A percentile compares a stretch with the other conserved stretches of the same genome.
Conservation (phyloP, 35 echinoderm and acorn worm species). For the Acanthaster planci region DNA sequence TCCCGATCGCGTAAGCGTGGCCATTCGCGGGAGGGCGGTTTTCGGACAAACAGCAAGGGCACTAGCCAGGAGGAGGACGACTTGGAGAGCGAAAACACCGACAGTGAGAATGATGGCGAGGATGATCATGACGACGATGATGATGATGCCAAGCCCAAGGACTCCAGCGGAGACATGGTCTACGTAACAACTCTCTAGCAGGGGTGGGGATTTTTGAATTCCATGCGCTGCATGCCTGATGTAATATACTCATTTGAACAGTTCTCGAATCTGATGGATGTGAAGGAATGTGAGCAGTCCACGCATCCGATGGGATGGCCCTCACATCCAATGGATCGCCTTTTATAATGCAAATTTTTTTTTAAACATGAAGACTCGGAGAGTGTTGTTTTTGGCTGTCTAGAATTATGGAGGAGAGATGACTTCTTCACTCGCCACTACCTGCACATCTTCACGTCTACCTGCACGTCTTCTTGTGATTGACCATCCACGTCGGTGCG, state of each 20-base stretch:
- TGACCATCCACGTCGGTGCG: no score
- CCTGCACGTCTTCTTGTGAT: no score
- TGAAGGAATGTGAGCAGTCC: background rate
- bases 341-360: background rate
- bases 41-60: background rate
- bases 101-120: slow-evolving; percentile 3
- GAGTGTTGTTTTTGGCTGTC: background rate
- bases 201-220: background rate
- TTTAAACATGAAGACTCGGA: background rate
- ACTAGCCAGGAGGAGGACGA: background rate
- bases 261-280: background rate
- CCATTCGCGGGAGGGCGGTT: background rate
- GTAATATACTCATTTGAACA: background rate
- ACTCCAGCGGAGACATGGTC: slow-evolving; percentile 43
- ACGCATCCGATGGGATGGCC: background rate
- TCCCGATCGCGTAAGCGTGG: slow-evolving; percentile 28
- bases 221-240: background rate
- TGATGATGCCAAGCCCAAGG: slow-evolving; percentile 37
- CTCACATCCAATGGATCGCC: background rate
- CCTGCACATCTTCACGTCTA: no score
- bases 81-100: background rate
- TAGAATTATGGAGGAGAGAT: background rate
- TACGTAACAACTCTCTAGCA: slow-evolving; percentile 78
- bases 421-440: background rate
- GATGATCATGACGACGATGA: slow-evolving; percentile 31